A percentile compares a stretch with the other conserved stretches of the same genome.
Conservation (phyloP, 2,113 vertebrate genomes). For the Trogon surrucura region DNA sequence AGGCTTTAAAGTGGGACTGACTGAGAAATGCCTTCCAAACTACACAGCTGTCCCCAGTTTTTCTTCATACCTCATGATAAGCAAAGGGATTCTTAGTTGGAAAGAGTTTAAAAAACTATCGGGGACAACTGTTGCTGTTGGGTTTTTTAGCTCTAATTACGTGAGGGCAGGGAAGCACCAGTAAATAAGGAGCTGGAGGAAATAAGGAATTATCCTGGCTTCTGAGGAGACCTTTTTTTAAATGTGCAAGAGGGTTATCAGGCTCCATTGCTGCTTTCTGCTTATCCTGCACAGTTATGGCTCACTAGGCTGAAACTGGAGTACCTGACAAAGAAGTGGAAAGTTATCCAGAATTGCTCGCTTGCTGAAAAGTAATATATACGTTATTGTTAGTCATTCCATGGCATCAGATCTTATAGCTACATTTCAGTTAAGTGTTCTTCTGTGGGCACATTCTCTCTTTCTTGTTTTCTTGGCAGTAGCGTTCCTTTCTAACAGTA, state of each 20-base stretch:
- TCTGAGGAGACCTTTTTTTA: neutral
- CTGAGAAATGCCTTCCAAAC: conserved; percentile 5
- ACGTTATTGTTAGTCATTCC: conserved; percentile 42
- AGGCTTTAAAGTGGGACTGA: conserved; percentile 17
- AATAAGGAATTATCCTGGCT: conserved; percentile 18
- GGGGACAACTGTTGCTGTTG: neutral
- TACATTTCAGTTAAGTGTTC: conserved; percentile 31
- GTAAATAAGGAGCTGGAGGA: conserved; percentile 29
- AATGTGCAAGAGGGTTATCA: neutral
- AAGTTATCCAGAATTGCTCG: neutral
- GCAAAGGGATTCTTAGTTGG: neutral
- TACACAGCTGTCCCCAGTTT: neutral
- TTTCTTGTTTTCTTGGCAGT: neutral
- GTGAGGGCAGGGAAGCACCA: neutral
- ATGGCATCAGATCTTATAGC: neutral
- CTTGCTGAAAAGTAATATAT: conserved; percentile 43
- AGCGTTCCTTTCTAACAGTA: neutral
- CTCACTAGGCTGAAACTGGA: neutral
- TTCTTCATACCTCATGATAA: neutral
- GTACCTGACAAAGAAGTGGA: neutral
- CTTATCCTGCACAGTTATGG: neutral
- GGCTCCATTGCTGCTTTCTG: neutral
- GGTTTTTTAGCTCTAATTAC: neutral
- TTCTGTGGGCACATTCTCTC: neutral
- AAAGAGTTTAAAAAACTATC: neutral